phyloP scores from a whole-genome alignment of 2,113 vertebrate species.

The Dunckerocampus dactyliophorus region DNA sequence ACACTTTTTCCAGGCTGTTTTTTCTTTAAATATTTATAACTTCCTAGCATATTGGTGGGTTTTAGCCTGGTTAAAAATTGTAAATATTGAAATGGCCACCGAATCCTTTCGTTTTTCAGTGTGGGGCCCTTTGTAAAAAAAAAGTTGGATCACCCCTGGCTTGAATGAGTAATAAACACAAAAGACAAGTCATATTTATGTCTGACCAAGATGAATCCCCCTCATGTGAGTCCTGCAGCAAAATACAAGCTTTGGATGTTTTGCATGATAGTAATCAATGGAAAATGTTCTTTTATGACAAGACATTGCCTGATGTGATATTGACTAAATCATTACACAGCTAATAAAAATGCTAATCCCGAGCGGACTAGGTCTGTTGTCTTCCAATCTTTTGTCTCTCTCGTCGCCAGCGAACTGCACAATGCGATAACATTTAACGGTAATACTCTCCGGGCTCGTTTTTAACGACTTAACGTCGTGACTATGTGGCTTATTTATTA shows the following conservation, averaged over 20 bases:
- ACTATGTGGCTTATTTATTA: not conserved
- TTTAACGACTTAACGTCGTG: not conserved
- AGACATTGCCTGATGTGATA: conserved; percentile 4
- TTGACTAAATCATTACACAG: not conserved
- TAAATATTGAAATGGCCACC: too few relatives aligned
- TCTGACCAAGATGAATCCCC: too few relatives aligned
- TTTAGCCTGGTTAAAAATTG: too few relatives aligned
- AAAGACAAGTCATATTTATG: too few relatives aligned
- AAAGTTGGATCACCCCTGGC: too few relatives aligned
- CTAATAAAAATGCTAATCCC: conserved; percentile 28
- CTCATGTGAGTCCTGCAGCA: too few relatives aligned
- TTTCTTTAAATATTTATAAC: too few relatives aligned
- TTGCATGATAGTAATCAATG: conserved; percentile 10
- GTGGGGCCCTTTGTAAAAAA: too few relatives aligned
- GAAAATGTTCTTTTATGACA: conserved; percentile 13
- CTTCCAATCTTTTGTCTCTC: conserved; percentile 1
- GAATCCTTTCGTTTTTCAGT: too few relatives aligned
- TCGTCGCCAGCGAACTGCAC: not conserved
- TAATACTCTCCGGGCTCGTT: not conserved
- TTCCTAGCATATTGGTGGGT: too few relatives aligned
- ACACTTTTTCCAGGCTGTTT: too few relatives aligned
- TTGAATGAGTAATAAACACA: too few relatives aligned
- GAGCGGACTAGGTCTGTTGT: not conserved
- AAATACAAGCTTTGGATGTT: conserved; percentile 5
- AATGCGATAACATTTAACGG: conserved; percentile 1